Evolutionary conservation across 2,113 vertebrate genomes (phyloP).

Genomic region (Dolichotis patagonum): DNA sequence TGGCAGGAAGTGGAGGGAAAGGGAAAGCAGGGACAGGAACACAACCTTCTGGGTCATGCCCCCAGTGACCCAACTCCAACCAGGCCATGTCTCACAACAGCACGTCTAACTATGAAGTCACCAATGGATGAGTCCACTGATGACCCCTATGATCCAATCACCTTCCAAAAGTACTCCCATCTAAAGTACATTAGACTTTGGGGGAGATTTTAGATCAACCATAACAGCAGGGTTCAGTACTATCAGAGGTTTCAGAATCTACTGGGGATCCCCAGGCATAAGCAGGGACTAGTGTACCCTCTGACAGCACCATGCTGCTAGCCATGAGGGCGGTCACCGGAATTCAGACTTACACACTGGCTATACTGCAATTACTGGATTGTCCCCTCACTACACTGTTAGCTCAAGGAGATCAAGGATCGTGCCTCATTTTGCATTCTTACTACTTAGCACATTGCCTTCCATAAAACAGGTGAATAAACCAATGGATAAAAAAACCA

Average conservation of each 20-base stretch:
- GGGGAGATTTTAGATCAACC: not conserved
- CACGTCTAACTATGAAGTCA: not conserved
- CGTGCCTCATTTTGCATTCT: not conserved
- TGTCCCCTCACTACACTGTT: not conserved
- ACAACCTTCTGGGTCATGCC: not conserved
- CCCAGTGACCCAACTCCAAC: not conserved
- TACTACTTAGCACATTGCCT: not conserved
- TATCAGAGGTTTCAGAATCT: not conserved
- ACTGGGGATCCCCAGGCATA: not conserved
- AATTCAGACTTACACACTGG: not conserved
- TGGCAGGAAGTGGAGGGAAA: not conserved
- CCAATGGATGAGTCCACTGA: not conserved
- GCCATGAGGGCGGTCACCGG: not conserved
- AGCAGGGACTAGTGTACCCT: not conserved
- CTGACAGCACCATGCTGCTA: not conserved
- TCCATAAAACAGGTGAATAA: not conserved
- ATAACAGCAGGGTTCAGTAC: not conserved
- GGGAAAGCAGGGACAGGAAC: not conserved
- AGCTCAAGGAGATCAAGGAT: not conserved
- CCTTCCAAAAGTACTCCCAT: not conserved
- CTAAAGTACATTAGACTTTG: not conserved
- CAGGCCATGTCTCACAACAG: not conserved
- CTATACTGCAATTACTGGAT: not conserved
- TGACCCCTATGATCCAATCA: not conserved
- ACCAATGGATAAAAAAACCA: not conserved